Evolutionary conservation across 2,113 vertebrate genomes (phyloP).

Genomic region (Alligator mississippiensis): DNA sequence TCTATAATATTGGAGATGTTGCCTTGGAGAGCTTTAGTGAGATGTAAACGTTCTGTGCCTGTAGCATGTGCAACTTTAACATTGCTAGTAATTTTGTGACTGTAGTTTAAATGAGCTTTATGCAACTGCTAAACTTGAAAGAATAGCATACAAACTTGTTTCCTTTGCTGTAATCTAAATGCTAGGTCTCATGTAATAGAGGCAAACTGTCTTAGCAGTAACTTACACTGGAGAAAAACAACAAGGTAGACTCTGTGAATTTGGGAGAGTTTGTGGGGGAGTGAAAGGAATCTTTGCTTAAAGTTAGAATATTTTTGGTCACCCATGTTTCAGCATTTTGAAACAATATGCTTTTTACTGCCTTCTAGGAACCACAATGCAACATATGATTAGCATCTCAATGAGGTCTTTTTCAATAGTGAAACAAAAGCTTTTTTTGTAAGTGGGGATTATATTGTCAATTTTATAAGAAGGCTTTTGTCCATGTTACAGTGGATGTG

Average conservation of each 20-base stretch:
- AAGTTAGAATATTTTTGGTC: slow-evolving; percentile 33
- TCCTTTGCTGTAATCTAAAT: background rate
- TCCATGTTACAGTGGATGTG: slow-evolving; percentile 71
- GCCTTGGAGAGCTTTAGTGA: background rate
- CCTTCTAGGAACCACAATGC: slow-evolving; percentile 74
- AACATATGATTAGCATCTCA: slow-evolving; percentile 83
- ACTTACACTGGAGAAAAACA: background rate
- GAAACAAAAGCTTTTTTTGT: slow-evolving; percentile 79
- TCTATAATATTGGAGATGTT: too few relatives aligned
- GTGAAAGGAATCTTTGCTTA: slow-evolving; percentile 7
- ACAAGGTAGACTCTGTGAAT: background rate
- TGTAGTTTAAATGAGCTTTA: background rate
- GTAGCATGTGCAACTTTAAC: background rate
- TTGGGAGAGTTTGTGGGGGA: background rate
- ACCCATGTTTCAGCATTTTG: slow-evolving; percentile 66
- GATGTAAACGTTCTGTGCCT: background rate
- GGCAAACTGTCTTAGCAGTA: background rate
- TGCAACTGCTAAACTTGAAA: slow-evolving; percentile 1
- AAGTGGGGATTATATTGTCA: slow-evolving; percentile 79
- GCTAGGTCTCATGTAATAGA: background rate
- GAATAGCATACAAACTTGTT: background rate
- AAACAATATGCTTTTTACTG: slow-evolving; percentile 74
- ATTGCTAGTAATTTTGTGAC: background rate
- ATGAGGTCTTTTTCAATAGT: slow-evolving; percentile 79
- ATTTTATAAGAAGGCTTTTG: slow-evolving; percentile 81